Conservation (phyloP, 2,888 invertebrate genomes). For the Clusia tigrina region DNA sequence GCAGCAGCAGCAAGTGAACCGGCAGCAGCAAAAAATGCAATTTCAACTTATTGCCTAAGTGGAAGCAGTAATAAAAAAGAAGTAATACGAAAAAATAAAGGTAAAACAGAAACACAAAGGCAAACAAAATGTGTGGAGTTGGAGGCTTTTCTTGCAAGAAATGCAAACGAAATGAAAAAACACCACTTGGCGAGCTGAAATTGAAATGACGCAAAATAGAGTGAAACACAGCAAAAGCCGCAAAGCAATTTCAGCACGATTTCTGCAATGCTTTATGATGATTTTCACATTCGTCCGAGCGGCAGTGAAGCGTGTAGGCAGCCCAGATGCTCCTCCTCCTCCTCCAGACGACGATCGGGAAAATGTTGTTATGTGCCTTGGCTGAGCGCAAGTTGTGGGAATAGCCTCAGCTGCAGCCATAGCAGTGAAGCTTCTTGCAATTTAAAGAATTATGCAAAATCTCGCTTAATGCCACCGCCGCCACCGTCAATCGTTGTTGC, state of each 20-base stretch:
- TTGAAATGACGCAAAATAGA: slow-evolving; percentile 45
- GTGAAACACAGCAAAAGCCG: slow-evolving; percentile 40
- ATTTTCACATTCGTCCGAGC: slow-evolving; percentile 28
- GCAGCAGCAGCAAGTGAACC: too few relatives aligned
- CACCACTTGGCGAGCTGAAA: neutral
- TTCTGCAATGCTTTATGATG: slow-evolving; percentile 35
- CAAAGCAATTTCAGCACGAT: slow-evolving; percentile 58
- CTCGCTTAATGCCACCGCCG: too few relatives aligned
- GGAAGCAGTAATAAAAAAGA: slow-evolving; percentile 11
- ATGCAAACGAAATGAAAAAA: slow-evolving; percentile 15
- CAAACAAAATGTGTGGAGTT: neutral
- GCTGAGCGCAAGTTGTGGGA: too few relatives aligned
- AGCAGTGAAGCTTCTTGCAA: too few relatives aligned
- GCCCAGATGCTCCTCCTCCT: neutral
- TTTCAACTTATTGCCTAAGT: slow-evolving; percentile 14
- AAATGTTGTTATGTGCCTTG: too few relatives aligned
- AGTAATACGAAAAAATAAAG: neutral
- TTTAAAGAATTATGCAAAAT: too few relatives aligned
- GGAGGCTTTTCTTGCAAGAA: neutral
- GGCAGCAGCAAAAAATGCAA: slow-evolving; percentile 9
- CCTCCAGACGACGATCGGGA: neutral
- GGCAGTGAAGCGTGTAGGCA: slow-evolving; percentile 18
- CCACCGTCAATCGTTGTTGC: too few relatives aligned
- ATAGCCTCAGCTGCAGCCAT: too few relatives aligned
- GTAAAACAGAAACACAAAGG: neutral